Percentiles rank a stretch among this genome's conserved stretches.
Conservation (phyloP, 2,888 invertebrate species). For the Spialia ferax region DNA sequence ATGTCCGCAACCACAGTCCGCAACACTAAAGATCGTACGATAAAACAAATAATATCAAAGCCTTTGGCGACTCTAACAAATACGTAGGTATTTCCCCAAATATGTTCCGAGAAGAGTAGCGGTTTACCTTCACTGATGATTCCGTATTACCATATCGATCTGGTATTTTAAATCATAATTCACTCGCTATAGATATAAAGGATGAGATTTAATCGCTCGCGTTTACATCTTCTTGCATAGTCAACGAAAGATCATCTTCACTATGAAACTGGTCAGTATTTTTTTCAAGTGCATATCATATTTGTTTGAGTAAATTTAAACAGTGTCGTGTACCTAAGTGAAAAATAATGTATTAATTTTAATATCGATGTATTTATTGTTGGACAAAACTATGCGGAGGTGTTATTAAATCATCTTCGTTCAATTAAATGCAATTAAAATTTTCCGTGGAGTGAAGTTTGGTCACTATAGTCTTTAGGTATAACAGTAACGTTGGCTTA, state of each 20-base stretch:
- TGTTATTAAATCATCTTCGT: no score
- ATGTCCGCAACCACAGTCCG: no score
- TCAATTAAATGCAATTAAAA: no score
- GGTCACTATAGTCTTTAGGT: neutral
- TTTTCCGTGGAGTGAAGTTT: neutral
- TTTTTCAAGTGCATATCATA: conserved; percentile 8
- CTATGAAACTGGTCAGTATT: conserved; percentile 56
- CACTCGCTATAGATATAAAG: conserved; percentile 51
- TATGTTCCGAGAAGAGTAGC: no score
- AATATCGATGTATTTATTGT: neutral
- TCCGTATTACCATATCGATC: no score
- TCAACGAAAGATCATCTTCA: conserved; percentile 45
- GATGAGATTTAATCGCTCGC: conserved; percentile 41
- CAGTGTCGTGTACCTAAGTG: conserved; percentile 5
- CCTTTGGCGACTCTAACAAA: no score
- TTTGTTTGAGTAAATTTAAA: conserved; percentile 24
- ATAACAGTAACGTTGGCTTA: neutral
- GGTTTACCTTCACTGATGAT: no score
- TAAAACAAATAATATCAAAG: no score
- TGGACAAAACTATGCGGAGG: no score
- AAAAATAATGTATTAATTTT: neutral
- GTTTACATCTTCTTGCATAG: conserved; percentile 43
- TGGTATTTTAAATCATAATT: conserved; percentile 10
- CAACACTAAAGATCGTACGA: no score
- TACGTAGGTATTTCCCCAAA: no score